phyloP scores from a whole-genome alignment of 2,113 vertebrate species.

The Phocoena phocoena region DNA sequence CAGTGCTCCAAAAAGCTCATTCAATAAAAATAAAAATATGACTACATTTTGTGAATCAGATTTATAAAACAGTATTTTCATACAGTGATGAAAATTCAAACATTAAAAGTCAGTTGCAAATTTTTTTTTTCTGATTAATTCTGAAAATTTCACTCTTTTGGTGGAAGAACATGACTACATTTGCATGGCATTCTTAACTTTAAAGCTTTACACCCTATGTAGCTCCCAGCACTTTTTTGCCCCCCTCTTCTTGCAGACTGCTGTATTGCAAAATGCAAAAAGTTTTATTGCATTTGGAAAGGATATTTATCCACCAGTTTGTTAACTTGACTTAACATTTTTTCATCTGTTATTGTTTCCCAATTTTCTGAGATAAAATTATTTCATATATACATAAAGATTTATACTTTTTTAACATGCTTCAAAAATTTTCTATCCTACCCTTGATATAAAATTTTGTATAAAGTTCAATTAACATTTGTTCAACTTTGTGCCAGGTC shows the following conservation, averaged over 20 bases:
- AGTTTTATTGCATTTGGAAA: not conserved
- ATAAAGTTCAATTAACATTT: not conserved
- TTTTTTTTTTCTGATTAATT: not conserved
- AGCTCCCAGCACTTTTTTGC: not conserved
- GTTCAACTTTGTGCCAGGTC: not conserved
- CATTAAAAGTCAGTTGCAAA: not conserved
- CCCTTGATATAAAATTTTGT: not conserved
- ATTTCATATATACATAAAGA: not conserved
- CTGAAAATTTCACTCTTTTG: not conserved
- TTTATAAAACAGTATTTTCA: not conserved
- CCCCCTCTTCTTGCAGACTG: not conserved
- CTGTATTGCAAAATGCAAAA: not conserved
- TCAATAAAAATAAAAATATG: not conserved
- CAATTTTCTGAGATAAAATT: not conserved
- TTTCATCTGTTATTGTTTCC: not conserved
- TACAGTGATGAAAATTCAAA: not conserved
- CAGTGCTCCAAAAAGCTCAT: not conserved
- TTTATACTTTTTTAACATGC: not conserved
- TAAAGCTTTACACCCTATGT: accelerated
- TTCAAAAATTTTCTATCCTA: not conserved
- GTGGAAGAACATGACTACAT: not conserved
- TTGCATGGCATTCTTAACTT: not conserved
- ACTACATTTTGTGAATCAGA: not conserved
- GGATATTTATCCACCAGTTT: not conserved
- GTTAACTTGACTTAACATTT: not conserved